Percentiles rank a stretch among this genome's conserved stretches.
phyloP scores from a whole-genome alignment of 2,888 invertebrate genomes.

The Parochlus steinenii region DNA sequence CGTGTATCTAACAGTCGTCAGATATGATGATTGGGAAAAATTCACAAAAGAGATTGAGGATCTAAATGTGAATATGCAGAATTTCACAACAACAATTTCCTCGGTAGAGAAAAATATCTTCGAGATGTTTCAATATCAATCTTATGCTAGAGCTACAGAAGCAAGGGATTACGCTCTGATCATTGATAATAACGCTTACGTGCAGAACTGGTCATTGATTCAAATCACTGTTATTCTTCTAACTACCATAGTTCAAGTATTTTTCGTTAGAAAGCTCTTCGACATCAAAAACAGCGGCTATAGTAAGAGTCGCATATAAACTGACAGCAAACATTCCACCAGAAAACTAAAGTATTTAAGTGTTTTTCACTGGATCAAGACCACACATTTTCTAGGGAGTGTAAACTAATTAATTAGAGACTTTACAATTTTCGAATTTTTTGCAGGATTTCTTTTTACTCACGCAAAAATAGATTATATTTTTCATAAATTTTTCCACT shows the following conservation, averaged over 20 bases:
- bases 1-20: conserved; percentile 76
- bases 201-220: conserved; percentile 75
- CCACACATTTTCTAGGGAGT: too few relatives aligned
- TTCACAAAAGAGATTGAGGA: conserved; percentile 80
- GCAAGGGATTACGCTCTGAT: conserved; percentile 68
- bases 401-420: too few relatives aligned
- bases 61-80: conserved; percentile 71
- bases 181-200: conserved; percentile 66
- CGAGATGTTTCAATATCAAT: conserved; percentile 68
- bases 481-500: too few relatives aligned
- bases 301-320: conserved; percentile 23
- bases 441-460: too few relatives aligned
- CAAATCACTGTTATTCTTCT: conserved; percentile 70
- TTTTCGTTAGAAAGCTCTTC: conserved; percentile 79
- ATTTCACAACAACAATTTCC: conserved; percentile 64
- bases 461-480: too few relatives aligned
- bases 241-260: conserved; percentile 62
- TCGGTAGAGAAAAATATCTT: conserved; percentile 72
- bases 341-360: too few relatives aligned
- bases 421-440: too few relatives aligned
- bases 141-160: conserved; percentile 62
- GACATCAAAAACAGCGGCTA: conserved; percentile 52
- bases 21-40: conserved; percentile 86
- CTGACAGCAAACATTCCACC: background rate
- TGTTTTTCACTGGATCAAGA: too few relatives aligned